Conservation (phyloP, 1,140 invertebrate genomes). For the Lasaia peninsularis region DNA sequence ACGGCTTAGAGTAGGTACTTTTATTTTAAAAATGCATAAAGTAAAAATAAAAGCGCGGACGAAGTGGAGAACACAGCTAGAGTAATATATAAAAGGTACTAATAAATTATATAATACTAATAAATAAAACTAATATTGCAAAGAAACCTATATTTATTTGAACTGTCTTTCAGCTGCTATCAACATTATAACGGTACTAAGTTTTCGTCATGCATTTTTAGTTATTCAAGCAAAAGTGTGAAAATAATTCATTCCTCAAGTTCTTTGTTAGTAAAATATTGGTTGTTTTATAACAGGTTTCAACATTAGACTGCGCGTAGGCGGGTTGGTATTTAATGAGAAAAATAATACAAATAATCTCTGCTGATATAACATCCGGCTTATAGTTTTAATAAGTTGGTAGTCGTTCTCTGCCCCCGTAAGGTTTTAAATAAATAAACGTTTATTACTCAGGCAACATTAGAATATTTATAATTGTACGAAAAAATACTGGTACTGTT, state of each 20-base stretch:
- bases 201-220: not conserved
- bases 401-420: too few relatives aligned
- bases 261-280: constrained; percentile 6
- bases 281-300: not conserved
- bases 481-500: too few relatives aligned
- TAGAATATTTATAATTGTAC: too few relatives aligned
- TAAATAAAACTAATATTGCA: not conserved
- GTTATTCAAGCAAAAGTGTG: not conserved
- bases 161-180: not conserved
- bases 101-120: constrained; percentile 8
- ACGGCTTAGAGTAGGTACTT: too few relatives aligned
- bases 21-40: too few relatives aligned
- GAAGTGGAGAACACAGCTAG: too few relatives aligned
- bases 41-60: too few relatives aligned
- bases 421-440: too few relatives aligned
- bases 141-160: constrained; percentile 3
- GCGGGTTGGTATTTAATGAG: not conserved
- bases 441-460: too few relatives aligned
- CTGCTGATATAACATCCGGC: not conserved
- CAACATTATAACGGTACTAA: not conserved
- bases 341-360: not conserved
- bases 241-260: constrained; percentile 1
- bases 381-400: not conserved
- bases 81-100: too few relatives aligned
- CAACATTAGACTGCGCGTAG: not conserved